Percentiles rank a stretch among this genome's conserved stretches.
Evolutionary conservation across 2,888 invertebrate genomes (phyloP).

Genomic region (Drosophila multiciliata): DNA sequence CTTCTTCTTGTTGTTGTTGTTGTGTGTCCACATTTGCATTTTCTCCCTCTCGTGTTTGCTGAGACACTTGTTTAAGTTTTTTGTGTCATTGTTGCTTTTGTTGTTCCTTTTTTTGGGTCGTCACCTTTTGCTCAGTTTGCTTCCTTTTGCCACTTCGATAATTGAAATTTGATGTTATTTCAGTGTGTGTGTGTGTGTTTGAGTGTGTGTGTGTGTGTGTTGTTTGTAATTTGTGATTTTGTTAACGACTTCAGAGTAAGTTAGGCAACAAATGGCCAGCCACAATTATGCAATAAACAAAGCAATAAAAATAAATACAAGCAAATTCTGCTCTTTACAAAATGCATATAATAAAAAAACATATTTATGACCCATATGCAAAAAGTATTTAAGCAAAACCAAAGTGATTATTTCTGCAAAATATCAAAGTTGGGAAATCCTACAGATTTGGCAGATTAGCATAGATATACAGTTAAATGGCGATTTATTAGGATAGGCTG

Average conservation of each 20-base stretch:
- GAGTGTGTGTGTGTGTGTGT: not conserved
- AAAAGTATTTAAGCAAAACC: not conserved
- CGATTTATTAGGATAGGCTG: slow-evolving; percentile 13
- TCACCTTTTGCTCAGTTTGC: slow-evolving; percentile 49
- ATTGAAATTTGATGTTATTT: slow-evolving; percentile 82
- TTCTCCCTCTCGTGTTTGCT: slow-evolving; percentile 43
- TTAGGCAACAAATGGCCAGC: slow-evolving; percentile 2
- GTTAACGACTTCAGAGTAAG: slow-evolving; percentile 7
- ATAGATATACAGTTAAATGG: not conserved
- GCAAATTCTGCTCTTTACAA: not conserved
- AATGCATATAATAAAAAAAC: not conserved
- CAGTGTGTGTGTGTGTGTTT: slow-evolving; percentile 9
- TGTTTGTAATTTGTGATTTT: slow-evolving; percentile 34
- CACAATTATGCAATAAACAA: not conserved
- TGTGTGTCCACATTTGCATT: slow-evolving; percentile 48
- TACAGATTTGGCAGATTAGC: not conserved
- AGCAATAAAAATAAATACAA: not conserved
- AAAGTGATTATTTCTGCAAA: not conserved
- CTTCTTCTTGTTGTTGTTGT: slow-evolving; percentile 12
- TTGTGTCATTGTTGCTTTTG: slow-evolving; percentile 22
- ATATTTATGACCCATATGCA: not conserved
- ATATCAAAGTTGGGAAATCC: not conserved
- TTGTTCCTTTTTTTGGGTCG: slow-evolving; percentile 54
- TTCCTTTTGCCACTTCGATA: slow-evolving; percentile 71
- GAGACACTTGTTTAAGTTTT: slow-evolving; percentile 61